Percentiles rank a stretch among this genome's conserved stretches.
These are phyloP conservation scores for Spinibarbus caldwelli DNA, from an alignment of 2,797 vertebrate genomes.

Conservation along the genomic window DNA sequence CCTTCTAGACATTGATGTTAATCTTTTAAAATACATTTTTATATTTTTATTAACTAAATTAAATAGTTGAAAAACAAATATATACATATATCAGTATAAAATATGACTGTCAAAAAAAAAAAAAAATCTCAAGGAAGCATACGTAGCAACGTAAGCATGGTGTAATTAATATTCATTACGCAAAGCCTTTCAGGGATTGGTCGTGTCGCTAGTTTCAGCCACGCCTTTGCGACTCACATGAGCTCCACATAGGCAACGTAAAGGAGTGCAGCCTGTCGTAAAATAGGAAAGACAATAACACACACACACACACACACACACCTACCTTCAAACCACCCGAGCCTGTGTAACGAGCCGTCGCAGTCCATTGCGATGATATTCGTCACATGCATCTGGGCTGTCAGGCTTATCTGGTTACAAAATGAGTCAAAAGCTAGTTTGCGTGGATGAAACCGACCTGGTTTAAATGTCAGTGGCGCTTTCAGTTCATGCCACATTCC, in stretches of 20 bases:
- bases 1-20: neutral
- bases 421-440: constrained; percentile 32
- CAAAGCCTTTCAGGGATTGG: neutral
- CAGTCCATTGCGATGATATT: constrained; percentile 3
- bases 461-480: constrained; percentile 17
- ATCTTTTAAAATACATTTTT: neutral
- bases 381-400: constrained; percentile 23
- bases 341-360: neutral
- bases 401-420: constrained; percentile 6
- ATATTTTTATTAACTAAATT: neutral
- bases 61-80: neutral
- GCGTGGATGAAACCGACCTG: neutral
- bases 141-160: neutral
- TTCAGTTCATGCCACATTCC: constrained; percentile 23
- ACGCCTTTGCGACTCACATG: constrained; percentile 63
- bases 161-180: constrained; percentile 6
- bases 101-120: neutral
- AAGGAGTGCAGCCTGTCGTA: constrained; percentile 70
- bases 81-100: no score
- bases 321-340: neutral
- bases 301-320: neutral
- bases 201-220: constrained; percentile 20
- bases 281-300: constrained; percentile 55
- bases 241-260: constrained; percentile 82
- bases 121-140: neutral